A percentile compares a stretch with the other conserved stretches of the same genome.
phyloP scores from a whole-genome alignment of 1,140 invertebrate genomes.

The Pygmarrhopalites habei region DNA sequence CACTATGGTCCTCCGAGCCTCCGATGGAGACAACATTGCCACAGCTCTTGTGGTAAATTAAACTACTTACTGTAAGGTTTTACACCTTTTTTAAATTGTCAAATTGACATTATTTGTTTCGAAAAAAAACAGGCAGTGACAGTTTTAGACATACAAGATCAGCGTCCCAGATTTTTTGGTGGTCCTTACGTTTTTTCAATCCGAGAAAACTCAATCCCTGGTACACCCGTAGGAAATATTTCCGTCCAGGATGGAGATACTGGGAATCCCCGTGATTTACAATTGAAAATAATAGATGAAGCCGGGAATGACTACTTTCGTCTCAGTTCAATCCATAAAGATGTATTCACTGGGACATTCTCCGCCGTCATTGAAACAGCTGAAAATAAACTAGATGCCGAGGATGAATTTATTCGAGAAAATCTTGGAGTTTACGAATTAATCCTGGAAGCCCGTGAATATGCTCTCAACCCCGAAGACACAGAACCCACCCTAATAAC shows the following conservation, averaged over 20 bases:
- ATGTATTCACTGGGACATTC: slow-evolving; percentile 29
- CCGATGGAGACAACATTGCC: slow-evolving; percentile 55
- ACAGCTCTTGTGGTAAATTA: slow-evolving; percentile 64
- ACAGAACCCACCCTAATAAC: slow-evolving; percentile 41
- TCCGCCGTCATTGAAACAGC: slow-evolving; percentile 32
- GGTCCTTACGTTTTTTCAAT: slow-evolving; percentile 47
- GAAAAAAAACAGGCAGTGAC: too few relatives aligned
- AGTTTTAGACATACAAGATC: slow-evolving; percentile 70
- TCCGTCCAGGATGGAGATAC: too few relatives aligned
- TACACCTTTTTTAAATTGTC: too few relatives aligned
- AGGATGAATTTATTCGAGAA: slow-evolving; percentile 37
- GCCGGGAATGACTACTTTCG: slow-evolving; percentile 62
- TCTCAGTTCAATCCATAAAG: slow-evolving; percentile 32
- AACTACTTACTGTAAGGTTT: too few relatives aligned
- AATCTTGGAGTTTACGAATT: slow-evolving; percentile 36
- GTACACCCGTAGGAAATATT: slow-evolving; percentile 54
- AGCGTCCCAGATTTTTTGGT: slow-evolving; percentile 52
- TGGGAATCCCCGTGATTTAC: slow-evolving; percentile 58
- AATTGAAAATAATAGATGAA: slow-evolving; percentile 56
- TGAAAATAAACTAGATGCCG: slow-evolving; percentile 33
- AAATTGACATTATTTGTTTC: too few relatives aligned
- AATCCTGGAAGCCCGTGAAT: slow-evolving; percentile 30
- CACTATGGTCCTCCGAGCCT: slow-evolving; percentile 58
- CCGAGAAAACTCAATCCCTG: slow-evolving; percentile 59
- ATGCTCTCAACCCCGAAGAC: slow-evolving; percentile 46